phyloP scores from a whole-genome alignment of 1,140 invertebrate genomes.

The Adoxophyes honmai region DNA sequence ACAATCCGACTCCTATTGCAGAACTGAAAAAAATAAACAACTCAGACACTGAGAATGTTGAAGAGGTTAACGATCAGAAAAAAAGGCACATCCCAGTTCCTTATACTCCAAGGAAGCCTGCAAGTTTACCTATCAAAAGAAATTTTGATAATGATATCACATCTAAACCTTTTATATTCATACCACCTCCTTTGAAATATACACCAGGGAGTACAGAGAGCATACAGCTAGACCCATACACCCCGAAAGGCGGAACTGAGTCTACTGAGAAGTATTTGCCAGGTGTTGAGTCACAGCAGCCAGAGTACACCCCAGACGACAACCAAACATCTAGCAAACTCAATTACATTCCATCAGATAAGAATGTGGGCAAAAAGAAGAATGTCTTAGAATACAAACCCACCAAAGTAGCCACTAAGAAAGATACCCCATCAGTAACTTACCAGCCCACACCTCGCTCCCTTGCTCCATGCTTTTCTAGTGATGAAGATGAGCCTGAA shows the following conservation, averaged over 20 bases:
- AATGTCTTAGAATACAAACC: conserved; percentile 65
- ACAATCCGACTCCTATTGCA: conserved; percentile 75
- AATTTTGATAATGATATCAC: conserved; percentile 51
- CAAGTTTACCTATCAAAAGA: conserved; percentile 54
- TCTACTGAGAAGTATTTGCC: conserved; percentile 62
- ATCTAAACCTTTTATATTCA: conserved; percentile 57
- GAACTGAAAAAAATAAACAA: conserved; percentile 69
- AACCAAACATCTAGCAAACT: conserved; percentile 39
- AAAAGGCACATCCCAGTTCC: conserved; percentile 72
- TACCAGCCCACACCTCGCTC: conserved; percentile 66
- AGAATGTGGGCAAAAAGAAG: conserved; percentile 55
- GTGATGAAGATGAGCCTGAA: conserved; percentile 71
- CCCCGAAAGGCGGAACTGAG: conserved; percentile 52
- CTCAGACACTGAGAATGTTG: conserved; percentile 42
- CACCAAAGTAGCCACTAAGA: conserved; percentile 42
- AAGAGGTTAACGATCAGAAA: conserved; percentile 52
- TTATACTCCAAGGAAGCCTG: conserved; percentile 70
- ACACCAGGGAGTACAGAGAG: conserved; percentile 57
- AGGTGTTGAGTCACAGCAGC: conserved; percentile 53
- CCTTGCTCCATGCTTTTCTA: conserved; percentile 69
- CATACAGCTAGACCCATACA: conserved; percentile 56
- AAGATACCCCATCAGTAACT: conserved; percentile 40
- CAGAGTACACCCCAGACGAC: conserved; percentile 57
- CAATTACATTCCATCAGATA: conserved; percentile 68
- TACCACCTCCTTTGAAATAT: conserved; percentile 59